Base-by-base conservation (phyloP, 1,140 invertebrate species). In the Lepidurus arcticus region DNA sequence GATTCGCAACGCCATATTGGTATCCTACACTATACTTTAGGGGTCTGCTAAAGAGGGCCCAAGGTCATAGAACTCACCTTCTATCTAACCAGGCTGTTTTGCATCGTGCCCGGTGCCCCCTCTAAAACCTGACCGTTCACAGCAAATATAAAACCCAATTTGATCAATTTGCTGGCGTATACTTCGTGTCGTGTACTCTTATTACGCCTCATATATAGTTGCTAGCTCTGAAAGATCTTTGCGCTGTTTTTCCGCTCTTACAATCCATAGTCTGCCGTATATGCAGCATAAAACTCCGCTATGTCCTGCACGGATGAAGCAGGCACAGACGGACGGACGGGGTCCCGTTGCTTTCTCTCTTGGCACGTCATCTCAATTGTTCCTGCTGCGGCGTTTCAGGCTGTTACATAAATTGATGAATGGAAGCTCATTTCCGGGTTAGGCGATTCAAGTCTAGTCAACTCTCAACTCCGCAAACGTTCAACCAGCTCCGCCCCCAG, bases 341-440 rank as follows among this genome's bases (percentile, higher is more conserved):
- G 53, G 53, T 65, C 53, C 53, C 53, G 53, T 65, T 65, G 53
- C 53, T 65, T 65, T 65, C 53, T 65, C 53, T 65, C 53, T 65
- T 65, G 9, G 53, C 53, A 65, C 53, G 53, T 65, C 53, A 65
- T 65, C 53, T 65, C 53, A 65, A 65, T 65, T 65, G 53, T 65
- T 65, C 53, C 53, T 65, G 53, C 13, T 65, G 53, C n/a, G n/a
- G n/a, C 53, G 21, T 13, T 65, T 65, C 53, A 5, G 53, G 1
- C 53, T 65, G n/a, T 65, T 65, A 7, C 21, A 65, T n/a, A 47
- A 65, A 65, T 65, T 65, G 53, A 65, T 65, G 53, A 65, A 65
- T 65, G 53, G 53, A 65, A 65, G 53, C 53, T 65, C 53, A 65
- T 65, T 65, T 65, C 53, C 53, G 53, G 53, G 53, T 65, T 65